Evolutionary conservation across 1,140 invertebrate species (phyloP).

Genomic region (Drosophila tristis): DNA sequence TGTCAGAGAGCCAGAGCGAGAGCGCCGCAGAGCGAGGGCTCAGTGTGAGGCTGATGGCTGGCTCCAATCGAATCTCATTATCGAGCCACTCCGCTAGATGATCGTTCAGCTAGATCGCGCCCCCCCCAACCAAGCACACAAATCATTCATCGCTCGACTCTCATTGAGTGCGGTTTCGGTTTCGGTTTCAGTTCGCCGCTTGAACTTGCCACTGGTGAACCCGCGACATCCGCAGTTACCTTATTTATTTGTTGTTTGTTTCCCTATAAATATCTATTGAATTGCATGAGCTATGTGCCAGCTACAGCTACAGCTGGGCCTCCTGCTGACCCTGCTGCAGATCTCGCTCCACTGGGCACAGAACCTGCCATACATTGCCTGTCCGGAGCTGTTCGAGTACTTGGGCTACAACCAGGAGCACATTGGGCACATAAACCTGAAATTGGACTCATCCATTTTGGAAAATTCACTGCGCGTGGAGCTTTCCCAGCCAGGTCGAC

Average conservation of each 20-base stretch:
- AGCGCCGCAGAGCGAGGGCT: no score
- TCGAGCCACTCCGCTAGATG: no score
- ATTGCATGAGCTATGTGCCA: slow-evolving; percentile 21
- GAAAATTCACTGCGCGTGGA: slow-evolving; percentile 46
- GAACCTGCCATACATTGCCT: slow-evolving; percentile 48
- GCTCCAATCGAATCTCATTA: slow-evolving; percentile 10
- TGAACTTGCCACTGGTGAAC: neutral
- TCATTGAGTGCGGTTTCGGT: slow-evolving; percentile 38
- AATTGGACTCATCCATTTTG: slow-evolving; percentile 21
- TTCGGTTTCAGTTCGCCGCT: neutral
- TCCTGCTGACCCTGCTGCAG: slow-evolving; percentile 27
- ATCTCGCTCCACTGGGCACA: slow-evolving; percentile 14
- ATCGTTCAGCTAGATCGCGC: slow-evolving; percentile 7
- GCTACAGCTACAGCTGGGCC: neutral
- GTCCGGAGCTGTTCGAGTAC: slow-evolving; percentile 59
- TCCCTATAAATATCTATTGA: slow-evolving; percentile 12
- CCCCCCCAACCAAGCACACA: neutral
- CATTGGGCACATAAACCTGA: slow-evolving; percentile 48
- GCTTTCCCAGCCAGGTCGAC: slow-evolving; percentile 52
- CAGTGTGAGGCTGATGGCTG: no score
- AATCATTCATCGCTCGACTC: slow-evolving; percentile 45
- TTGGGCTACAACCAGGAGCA: slow-evolving; percentile 35
- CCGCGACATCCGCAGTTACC: slow-evolving; percentile 4
- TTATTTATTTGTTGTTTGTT: slow-evolving; percentile 9
- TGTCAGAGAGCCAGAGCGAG: neutral